Percentiles rank a stretch among this genome's conserved stretches.
Conservation (phyloP, 2,797 vertebrate genomes). For the Salarias fasciatus region DNA sequence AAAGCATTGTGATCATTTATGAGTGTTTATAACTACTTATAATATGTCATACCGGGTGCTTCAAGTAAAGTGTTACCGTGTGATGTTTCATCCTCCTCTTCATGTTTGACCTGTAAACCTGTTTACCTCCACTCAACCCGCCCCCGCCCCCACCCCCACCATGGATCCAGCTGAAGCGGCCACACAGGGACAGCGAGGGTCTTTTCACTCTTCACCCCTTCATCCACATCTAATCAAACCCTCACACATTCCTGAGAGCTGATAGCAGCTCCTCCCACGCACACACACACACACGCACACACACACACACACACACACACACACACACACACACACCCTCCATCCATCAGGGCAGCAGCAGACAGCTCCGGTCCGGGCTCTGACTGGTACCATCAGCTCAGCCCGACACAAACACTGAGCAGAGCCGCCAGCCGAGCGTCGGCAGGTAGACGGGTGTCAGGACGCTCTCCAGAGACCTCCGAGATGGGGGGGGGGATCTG, state of each 20-base stretch:
- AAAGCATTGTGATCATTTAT: too few relatives aligned
- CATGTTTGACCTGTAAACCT: too few relatives aligned
- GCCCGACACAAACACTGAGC: constrained; percentile 59
- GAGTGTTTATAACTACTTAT: too few relatives aligned
- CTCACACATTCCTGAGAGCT: constrained; percentile 74
- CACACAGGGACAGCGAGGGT: constrained; percentile 28
- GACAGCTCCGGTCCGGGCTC: constrained; percentile 53
- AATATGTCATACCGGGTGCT: too few relatives aligned
- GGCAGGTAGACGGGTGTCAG: constrained; percentile 41
- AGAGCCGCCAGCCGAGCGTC: constrained; percentile 45
- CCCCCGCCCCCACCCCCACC: too few relatives aligned
- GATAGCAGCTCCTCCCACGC: constrained; percentile 64
- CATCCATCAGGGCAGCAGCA: background rate
- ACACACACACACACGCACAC: constrained; percentile 6
- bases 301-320: too few relatives aligned
- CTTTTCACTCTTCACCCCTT: constrained; percentile 49
- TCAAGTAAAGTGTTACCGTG: too few relatives aligned
- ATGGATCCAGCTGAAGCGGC: constrained; percentile 5
- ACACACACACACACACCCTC: too few relatives aligned
- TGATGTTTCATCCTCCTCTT: too few relatives aligned
- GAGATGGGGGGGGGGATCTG: background rate
- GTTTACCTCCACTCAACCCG: too few relatives aligned
- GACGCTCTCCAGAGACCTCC: constrained; percentile 36
- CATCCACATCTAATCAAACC: constrained; percentile 48
- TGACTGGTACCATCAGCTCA: constrained; percentile 60